Conservation (phyloP, 30 jellyfish, hydroid and myxozoan species). For the Cassiopea andromeda region DNA sequence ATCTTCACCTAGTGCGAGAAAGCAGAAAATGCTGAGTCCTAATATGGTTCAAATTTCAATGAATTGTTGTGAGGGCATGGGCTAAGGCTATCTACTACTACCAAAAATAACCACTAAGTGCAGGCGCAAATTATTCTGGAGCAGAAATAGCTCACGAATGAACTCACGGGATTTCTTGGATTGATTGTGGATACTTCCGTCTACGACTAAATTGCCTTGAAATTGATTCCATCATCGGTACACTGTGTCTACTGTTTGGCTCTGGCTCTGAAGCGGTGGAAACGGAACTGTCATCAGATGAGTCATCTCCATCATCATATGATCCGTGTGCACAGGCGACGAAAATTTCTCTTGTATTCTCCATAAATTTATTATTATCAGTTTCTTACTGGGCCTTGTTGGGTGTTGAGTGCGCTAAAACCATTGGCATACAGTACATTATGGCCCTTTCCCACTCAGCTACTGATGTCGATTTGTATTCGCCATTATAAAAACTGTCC, state of each 20-base stretch:
- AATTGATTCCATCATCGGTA: neutral
- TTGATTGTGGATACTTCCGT: slow-evolving; percentile 2
- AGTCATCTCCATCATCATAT: slow-evolving; percentile 50
- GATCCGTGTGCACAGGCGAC: neutral
- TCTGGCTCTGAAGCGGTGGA: slow-evolving; percentile 28
- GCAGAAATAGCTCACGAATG: neutral
- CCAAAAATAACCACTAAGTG: no score
- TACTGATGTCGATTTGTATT: no score
- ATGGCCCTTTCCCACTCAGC: no score
- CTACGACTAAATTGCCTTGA: neutral
- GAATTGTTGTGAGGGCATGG: no score
- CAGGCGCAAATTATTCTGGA: neutral
- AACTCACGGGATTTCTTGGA: slow-evolving; percentile 45
- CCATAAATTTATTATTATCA: neutral
- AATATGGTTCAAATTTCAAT: no score
- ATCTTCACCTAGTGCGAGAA: no score
- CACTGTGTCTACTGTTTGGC: neutral
- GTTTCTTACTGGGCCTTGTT: neutral
- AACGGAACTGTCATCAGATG: slow-evolving; percentile 40
- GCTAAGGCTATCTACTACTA: no score
- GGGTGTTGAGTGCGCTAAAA: neutral
- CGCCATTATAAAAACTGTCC: no score
- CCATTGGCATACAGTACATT: neutral
- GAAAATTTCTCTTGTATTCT: neutral
- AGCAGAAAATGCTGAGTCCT: no score